Base-by-base conservation (phyloP, 23 tunicate genomes). In the Ciona savignyi region DNA sequence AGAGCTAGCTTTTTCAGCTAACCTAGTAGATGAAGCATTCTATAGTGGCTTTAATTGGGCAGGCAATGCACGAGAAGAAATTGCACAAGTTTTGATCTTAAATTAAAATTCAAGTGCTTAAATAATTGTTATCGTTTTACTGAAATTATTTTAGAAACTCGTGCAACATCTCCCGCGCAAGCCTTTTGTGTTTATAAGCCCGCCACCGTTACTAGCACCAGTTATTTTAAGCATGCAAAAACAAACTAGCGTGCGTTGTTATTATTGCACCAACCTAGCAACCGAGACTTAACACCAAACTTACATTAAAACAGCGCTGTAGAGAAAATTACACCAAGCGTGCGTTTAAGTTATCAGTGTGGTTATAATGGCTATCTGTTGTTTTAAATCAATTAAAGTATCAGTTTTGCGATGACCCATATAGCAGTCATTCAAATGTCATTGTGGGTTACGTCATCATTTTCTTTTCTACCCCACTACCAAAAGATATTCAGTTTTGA, bases 21-120 rank as follows among this genome's bases (percentile, higher is more conserved):
- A 85, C 91, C 84, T 85, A 85, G 70, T 78, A 60, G 81, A 85
- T 85, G 91, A 85, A 85, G 91, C 91, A 85, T 20, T 31, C 74
- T 62, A 85, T 33, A 33, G 61, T 66, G 75, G 56, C 56, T 42
- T 42, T 6, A 6, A 42, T 6, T 15, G 15, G 56, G 9, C 56
- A 42, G 15, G 15, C 56, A 6, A 15, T 6, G 56, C 56, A 6
- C 15, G 56, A n/a, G n/a, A n/a, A n/a, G n/a, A n/a, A n/a, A n/a
- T n/a, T n/a, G n/a, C n/a, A n/a, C n/a, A n/a, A n/a, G n/a, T n/a
- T n/a, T n/a, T n/a, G n/a, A n/a, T n/a, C n/a, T n/a, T n/a, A n/a
- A n/a, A n/a, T n/a, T n/a, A n/a, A n/a, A n/a, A n/a, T n/a, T n/a
- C n/a, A n/a, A n/a, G n/a, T n/a, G n/a, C n/a, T n/a, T n/a, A n/a